These are phyloP conservation scores for Coptodon rendalli DNA, from an alignment of 2,113 vertebrate species.

Conservation along the genomic window DNA sequence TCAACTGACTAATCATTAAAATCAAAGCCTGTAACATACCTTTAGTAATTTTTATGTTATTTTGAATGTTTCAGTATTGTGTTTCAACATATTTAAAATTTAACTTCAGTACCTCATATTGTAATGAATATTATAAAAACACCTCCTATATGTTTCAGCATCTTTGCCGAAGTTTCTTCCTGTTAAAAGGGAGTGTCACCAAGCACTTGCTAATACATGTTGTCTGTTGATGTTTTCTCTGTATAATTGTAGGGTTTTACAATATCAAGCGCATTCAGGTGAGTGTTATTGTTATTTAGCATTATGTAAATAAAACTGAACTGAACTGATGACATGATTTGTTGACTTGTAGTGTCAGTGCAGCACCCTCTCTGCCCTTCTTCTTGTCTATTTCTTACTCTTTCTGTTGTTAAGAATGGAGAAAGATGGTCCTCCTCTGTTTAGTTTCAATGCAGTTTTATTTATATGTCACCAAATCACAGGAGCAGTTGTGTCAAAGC, in stretches of 20 bases:
- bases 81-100: neutral
- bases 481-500: accelerated
- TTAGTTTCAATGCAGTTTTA: neutral
- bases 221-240: neutral
- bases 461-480: neutral
- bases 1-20: neutral
- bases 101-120: neutral
- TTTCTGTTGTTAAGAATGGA: neutral
- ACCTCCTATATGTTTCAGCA: neutral
- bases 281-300: neutral
- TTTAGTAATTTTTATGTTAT: neutral
- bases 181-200: neutral
- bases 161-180: neutral
- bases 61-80: neutral
- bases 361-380: neutral
- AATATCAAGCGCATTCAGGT: neutral
- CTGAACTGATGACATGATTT: neutral
- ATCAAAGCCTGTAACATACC: neutral
- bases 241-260: neutral
- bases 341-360: neutral
- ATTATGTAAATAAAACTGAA: neutral
- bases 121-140: neutral
- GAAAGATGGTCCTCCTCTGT: neutral
- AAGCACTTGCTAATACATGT: neutral
- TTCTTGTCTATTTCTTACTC: neutral